phyloP scores from a whole-genome alignment of 2,888 invertebrate species.

The Cenopis cana region DNA sequence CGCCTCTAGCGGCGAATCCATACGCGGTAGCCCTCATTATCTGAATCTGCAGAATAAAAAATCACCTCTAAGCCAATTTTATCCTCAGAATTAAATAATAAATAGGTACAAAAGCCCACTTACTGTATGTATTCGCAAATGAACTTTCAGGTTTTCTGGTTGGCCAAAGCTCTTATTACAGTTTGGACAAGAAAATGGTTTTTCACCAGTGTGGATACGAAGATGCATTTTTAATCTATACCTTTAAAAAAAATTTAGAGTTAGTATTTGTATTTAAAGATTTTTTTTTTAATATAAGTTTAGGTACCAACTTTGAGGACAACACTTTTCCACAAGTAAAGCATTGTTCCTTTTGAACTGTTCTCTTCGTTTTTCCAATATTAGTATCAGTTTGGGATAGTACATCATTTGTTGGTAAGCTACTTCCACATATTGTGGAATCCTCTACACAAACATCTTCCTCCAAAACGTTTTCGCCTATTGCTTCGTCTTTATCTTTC shows the following conservation, averaged over 20 bases:
- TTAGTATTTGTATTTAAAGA: neutral
- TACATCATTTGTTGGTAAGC: slow-evolving; percentile 42
- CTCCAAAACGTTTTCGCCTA: slow-evolving; percentile 40
- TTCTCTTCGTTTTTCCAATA: slow-evolving; percentile 48
- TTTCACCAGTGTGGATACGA: slow-evolving; percentile 70
- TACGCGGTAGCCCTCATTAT: no score
- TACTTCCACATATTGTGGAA: slow-evolving; percentile 39
- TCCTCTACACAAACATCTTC: slow-evolving; percentile 23
- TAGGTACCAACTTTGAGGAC: slow-evolving; percentile 71
- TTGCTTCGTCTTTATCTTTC: slow-evolving; percentile 19
- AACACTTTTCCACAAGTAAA: slow-evolving; percentile 82
- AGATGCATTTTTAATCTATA: slow-evolving; percentile 78
- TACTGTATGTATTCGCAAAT: slow-evolving; percentile 77
- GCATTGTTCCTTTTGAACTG: slow-evolving; percentile 69
- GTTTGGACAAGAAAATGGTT: slow-evolving; percentile 71
- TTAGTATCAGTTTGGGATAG: slow-evolving; percentile 34
- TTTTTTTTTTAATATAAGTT: neutral
- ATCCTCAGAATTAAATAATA: neutral
- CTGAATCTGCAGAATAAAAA: no score
- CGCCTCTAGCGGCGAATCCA: no score
- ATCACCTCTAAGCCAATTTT: no score
- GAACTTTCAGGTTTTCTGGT: slow-evolving; percentile 76
- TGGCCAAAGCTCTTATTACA: slow-evolving; percentile 76
- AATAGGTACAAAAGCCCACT: slow-evolving; percentile 45
- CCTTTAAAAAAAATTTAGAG: slow-evolving; percentile 53